Evolutionary conservation across 2,113 vertebrate genomes (phyloP).

Genomic region (Meleagris gallopavo): DNA sequence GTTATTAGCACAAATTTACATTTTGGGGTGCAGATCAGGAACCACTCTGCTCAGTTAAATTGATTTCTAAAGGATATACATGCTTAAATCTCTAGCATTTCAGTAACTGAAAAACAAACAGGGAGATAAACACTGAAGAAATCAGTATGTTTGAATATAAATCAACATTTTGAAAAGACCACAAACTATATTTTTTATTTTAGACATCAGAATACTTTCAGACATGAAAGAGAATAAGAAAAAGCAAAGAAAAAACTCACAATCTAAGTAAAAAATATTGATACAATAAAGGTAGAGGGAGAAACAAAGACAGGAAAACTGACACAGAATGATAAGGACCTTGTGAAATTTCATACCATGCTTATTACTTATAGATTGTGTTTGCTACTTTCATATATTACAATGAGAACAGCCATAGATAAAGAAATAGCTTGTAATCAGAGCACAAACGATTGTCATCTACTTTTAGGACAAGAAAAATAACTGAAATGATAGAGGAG

Average conservation of each 20-base stretch:
- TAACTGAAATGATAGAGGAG: neutral
- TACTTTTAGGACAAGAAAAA: constrained; percentile 8
- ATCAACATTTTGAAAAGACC: neutral
- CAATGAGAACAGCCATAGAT: neutral
- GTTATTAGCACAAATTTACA: neutral
- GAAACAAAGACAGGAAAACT: constrained; percentile 3
- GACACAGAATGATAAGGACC: neutral
- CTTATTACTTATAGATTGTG: constrained; percentile 1
- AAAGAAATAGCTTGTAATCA: constrained; percentile 13
- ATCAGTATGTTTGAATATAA: neutral
- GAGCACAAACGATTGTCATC: neutral
- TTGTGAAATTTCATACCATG: neutral
- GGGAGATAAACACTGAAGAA: neutral
- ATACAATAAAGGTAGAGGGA: neutral
- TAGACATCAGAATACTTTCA: neutral
- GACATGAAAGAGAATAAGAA: constrained; percentile 36
- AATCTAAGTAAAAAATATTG: constrained; percentile 2
- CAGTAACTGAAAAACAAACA: neutral
- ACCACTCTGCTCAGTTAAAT: neutral
- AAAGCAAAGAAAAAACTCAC: neutral
- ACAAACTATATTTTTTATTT: neutral
- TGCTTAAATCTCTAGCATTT: neutral
- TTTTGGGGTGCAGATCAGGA: neutral
- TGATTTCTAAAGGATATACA: neutral
- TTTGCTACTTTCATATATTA: constrained; percentile 27